These are phyloP conservation scores for Limnephilus auricula DNA, from an alignment of 2,888 invertebrate genomes.

Conservation along the genomic window DNA sequence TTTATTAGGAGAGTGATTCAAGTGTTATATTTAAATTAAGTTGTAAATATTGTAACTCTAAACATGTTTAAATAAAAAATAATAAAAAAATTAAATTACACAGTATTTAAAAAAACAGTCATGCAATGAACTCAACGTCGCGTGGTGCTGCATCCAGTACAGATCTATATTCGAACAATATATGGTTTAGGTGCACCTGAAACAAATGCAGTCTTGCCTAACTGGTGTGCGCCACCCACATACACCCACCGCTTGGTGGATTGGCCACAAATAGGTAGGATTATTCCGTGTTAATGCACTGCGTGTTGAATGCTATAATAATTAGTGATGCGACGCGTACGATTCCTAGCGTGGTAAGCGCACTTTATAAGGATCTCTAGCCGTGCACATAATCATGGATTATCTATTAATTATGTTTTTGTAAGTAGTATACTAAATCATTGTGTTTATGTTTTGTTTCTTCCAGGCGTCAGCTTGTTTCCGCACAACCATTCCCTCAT, in stretches of 20 bases:
- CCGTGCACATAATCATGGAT: neutral
- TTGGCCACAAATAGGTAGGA: conserved; percentile 38
- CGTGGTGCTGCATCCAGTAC: neutral
- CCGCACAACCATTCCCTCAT: neutral
- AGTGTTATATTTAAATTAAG: too few relatives aligned
- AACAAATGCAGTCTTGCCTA: conserved; percentile 15
- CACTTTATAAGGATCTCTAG: neutral
- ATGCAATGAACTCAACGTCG: neutral
- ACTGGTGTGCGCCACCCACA: conserved; percentile 45
- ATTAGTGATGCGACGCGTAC: neutral
- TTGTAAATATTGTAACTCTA: too few relatives aligned
- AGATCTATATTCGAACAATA: neutral
- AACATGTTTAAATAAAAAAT: too few relatives aligned
- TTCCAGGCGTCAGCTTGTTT: neutral
- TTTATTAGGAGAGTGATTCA: too few relatives aligned
- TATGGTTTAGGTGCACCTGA: neutral
- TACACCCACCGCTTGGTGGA: conserved; percentile 58
- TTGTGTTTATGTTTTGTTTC: neutral
- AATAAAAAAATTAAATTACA: too few relatives aligned
- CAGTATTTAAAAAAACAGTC: too few relatives aligned
- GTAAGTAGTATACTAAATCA: neutral
- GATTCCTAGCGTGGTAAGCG: neutral
- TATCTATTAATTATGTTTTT: neutral
- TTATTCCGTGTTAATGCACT: neutral
- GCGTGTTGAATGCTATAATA: neutral